Conservation (phyloP, 2,888 invertebrate genomes). For the Pemphredon lugubris region DNA sequence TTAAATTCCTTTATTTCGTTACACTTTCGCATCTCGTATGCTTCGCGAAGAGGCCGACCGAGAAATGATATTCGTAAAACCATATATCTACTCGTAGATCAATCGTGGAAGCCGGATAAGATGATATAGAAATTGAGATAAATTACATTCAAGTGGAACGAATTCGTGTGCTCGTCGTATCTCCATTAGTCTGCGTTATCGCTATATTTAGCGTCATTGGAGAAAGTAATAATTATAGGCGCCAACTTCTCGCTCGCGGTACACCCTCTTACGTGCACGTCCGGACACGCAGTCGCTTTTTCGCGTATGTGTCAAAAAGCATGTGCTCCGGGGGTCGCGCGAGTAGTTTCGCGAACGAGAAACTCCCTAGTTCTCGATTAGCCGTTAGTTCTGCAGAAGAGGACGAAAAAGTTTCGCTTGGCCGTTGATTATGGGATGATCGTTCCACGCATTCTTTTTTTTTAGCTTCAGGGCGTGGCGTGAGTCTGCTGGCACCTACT, state of each 20-base stretch:
- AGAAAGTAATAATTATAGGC: slow-evolving; percentile 41
- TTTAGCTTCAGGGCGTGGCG: slow-evolving; percentile 55
- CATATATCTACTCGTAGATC: no score
- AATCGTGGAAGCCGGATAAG: no score
- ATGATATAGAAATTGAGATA: no score
- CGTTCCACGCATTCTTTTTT: slow-evolving; percentile 36
- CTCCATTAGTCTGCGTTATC: slow-evolving; percentile 35
- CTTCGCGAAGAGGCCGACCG: no score
- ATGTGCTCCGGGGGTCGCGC: no score
- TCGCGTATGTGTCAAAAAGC: background rate
- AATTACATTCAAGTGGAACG: no score
- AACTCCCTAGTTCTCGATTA: no score
- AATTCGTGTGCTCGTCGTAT: background rate
- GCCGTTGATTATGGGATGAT: slow-evolving; percentile 59
- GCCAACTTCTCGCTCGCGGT: slow-evolving; percentile 30
- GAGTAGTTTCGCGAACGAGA: no score
- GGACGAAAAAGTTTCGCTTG: slow-evolving; percentile 24
- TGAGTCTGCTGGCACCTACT: slow-evolving; percentile 60
- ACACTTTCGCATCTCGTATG: background rate
- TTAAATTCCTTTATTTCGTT: background rate
- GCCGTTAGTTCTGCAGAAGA: slow-evolving; percentile 23
- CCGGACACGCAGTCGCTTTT: slow-evolving; percentile 11
- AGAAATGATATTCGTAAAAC: no score
- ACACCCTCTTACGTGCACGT: no score
- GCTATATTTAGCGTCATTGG: slow-evolving; percentile 31